These are phyloP conservation scores for Pherbina coryleti DNA, from an alignment of 2,888 invertebrate genomes.

Conservation along the genomic window DNA sequence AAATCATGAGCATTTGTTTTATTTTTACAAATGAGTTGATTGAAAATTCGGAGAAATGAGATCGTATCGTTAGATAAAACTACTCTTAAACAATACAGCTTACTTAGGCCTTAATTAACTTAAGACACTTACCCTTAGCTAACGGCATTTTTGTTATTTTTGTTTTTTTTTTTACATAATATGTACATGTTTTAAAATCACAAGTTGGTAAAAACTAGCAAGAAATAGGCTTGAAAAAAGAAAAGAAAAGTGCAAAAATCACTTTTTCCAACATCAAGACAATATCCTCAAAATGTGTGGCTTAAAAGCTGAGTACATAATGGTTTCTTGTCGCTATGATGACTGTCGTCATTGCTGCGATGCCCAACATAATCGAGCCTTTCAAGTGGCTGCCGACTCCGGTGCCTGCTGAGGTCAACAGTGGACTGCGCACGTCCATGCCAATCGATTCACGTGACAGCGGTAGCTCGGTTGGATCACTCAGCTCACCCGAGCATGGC, in stretches of 20 bases:
- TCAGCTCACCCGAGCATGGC: constrained; percentile 75
- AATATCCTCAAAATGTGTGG: background rate
- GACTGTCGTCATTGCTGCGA: background rate
- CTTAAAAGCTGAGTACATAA: constrained; percentile 7
- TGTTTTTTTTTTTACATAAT: no score
- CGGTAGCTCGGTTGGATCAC: constrained; percentile 75
- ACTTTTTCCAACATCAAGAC: no score
- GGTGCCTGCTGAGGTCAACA: constrained; percentile 30
- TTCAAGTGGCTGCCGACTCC: background rate
- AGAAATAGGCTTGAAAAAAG: no score
- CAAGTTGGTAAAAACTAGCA: no score
- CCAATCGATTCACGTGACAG: constrained; percentile 71
- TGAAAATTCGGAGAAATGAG: no score
- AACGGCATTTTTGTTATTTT: constrained; percentile 11
- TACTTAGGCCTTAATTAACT: background rate
- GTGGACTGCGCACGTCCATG: constrained; percentile 65
- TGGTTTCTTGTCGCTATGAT: background rate
- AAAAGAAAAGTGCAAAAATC: no score
- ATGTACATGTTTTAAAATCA: no score
- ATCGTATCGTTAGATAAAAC: no score
- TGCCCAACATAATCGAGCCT: constrained; percentile 53
- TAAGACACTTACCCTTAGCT: constrained; percentile 14
- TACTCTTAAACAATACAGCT: background rate
- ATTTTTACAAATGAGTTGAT: no score
- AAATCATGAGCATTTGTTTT: background rate